These are phyloP conservation scores for Orchestia grillus DNA, from an alignment of 1,140 invertebrate species.

Conservation along the genomic window DNA sequence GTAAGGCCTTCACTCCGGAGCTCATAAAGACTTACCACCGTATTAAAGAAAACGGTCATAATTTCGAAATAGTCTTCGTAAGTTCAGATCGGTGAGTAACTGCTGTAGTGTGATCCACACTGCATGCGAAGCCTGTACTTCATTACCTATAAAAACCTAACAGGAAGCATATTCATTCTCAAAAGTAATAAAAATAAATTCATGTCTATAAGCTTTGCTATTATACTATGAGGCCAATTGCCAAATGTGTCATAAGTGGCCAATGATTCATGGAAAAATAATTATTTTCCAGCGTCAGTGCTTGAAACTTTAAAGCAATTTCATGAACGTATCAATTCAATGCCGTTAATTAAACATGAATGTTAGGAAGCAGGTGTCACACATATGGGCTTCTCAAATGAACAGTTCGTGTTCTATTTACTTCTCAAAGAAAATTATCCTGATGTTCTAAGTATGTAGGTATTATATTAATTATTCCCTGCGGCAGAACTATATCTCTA, in stretches of 20 bases:
- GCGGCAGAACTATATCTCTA: too few relatives aligned
- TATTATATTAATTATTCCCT: too few relatives aligned
- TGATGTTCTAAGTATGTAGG: too few relatives aligned
- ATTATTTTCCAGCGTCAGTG: too few relatives aligned
- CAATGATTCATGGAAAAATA: neutral
- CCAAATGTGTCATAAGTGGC: neutral
- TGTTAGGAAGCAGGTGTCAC: too few relatives aligned
- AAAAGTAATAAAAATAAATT: neutral
- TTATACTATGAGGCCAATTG: neutral
- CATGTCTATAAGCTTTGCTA: neutral
- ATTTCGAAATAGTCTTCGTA: constrained; percentile 85
- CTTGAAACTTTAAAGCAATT: too few relatives aligned
- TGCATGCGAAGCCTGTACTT: neutral
- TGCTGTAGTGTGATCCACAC: constrained; percentile 55
- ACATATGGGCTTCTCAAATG: too few relatives aligned
- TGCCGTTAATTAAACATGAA: too few relatives aligned
- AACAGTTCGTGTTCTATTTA: too few relatives aligned
- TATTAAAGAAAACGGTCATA: constrained; percentile 78
- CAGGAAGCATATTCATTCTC: neutral
- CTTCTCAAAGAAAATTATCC: too few relatives aligned
- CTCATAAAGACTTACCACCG: constrained; percentile 80
- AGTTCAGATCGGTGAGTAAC: constrained; percentile 82
- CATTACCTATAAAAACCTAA: neutral
- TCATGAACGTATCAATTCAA: too few relatives aligned
- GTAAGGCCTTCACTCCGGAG: constrained; percentile 83